Evolutionary conservation across 1,140 invertebrate genomes (phyloP).

Genomic region (Agrypnia vestita): DNA sequence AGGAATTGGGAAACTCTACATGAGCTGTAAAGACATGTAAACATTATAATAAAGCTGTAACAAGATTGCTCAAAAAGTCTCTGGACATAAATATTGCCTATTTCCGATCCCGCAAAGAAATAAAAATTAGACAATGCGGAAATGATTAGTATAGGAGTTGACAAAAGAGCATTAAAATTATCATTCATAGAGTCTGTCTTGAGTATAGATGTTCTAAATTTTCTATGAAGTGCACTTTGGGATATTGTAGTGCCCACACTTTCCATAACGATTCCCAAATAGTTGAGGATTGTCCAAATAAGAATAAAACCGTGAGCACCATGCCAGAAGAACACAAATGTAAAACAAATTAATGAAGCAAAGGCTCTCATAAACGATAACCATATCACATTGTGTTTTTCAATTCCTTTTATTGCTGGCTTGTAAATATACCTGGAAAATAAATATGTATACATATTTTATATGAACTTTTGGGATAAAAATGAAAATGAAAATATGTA

Average conservation of each 20-base stretch:
- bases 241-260: conserved; percentile 72
- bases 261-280: conserved; percentile 83
- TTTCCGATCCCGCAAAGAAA: conserved; percentile 84
- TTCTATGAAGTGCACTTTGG: conserved; percentile 66
- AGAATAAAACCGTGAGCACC: conserved; percentile 85
- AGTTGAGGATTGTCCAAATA: conserved; percentile 90
- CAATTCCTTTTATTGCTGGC: conserved; percentile 73
- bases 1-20: conserved; percentile 58
- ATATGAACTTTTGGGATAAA: too few relatives aligned
- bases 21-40: conserved; percentile 63
- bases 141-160: conserved; percentile 81
- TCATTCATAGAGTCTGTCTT: conserved; percentile 65
- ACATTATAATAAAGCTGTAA: conserved; percentile 65
- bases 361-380: conserved; percentile 74
- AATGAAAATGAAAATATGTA: too few relatives aligned
- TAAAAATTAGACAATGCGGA: conserved; percentile 90
- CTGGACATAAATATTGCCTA: conserved; percentile 79
- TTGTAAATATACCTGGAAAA: conserved; percentile 88
- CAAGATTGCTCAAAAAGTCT: conserved; percentile 63
- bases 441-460: conserved; percentile 59
- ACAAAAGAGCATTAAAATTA: conserved; percentile 79
- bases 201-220: conserved; percentile 67
- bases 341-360: conserved; percentile 86
- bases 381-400: conserved; percentile 62
- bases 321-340: conserved; percentile 94